Evolutionary conservation across 2,797 vertebrate species (phyloP).

Genomic region (Peromyscus melanophrys): DNA sequence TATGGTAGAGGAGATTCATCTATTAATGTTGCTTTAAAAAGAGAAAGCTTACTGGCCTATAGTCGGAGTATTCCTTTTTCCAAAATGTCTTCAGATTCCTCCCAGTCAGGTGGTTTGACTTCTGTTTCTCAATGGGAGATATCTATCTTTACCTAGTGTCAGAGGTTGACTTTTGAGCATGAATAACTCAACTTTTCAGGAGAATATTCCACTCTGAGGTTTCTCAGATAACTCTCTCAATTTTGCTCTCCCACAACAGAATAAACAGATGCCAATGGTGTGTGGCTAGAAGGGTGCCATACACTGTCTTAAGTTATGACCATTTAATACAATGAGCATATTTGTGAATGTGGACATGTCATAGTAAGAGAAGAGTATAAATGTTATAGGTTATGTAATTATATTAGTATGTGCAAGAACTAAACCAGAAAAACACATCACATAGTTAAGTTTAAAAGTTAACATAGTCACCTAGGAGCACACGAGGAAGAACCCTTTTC

Average conservation of each 20-base stretch:
- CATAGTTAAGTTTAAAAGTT: background rate
- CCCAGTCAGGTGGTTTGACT: background rate
- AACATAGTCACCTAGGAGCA: background rate
- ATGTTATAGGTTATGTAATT: background rate
- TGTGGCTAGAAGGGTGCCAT: rapidly evolving
- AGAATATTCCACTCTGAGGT: background rate
- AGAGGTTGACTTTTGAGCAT: background rate
- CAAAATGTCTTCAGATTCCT: background rate
- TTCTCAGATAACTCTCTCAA: background rate
- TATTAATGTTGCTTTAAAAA: conserved; percentile 50
- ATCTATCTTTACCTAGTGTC: background rate
- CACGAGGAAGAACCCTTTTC: background rate
- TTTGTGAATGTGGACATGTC: background rate
- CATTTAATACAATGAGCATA: background rate
- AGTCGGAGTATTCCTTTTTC: background rate
- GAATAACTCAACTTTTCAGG: background rate
- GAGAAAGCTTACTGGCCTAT: background rate
- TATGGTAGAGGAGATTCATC: background rate
- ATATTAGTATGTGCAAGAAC: background rate
- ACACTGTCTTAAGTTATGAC: background rate
- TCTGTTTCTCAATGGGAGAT: background rate
- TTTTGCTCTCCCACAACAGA: background rate
- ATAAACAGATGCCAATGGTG: too few species aligned
- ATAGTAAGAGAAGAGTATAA: background rate
- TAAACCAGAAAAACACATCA: background rate